These are phyloP conservation scores for Trachurus trachurus DNA, from an alignment of 2,797 vertebrate species.

Conservation along the genomic window DNA sequence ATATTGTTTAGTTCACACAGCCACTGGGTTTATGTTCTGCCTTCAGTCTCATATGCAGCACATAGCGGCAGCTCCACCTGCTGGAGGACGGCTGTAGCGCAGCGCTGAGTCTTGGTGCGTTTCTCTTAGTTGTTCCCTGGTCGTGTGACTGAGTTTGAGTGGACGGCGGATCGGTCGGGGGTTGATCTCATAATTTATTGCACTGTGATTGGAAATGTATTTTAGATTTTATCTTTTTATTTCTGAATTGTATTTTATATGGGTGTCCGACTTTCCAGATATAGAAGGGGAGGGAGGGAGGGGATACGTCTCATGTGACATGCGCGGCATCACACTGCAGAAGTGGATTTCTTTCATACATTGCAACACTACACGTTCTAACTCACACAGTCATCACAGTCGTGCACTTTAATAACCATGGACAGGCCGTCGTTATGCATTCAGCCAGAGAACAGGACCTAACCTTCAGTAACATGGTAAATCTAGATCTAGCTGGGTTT, in stretches of 20 bases:
- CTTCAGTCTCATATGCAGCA: background rate
- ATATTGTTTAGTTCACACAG: background rate
- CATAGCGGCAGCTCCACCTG: slow-evolving; percentile 23
- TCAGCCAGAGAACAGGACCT: slow-evolving; percentile 13
- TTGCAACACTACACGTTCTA: slow-evolving; percentile 34
- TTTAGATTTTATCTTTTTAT: slow-evolving; percentile 46
- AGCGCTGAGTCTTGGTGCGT: background rate
- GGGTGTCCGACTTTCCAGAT: slow-evolving; percentile 37
- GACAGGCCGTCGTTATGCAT: slow-evolving; percentile 38
- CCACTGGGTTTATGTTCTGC: slow-evolving; percentile 1
- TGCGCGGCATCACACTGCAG: slow-evolving; percentile 44
- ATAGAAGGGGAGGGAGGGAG: background rate
- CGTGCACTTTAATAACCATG: slow-evolving; percentile 69
- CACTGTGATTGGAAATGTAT: slow-evolving; percentile 74
- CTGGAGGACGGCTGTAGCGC: slow-evolving; percentile 32
- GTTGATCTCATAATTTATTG: slow-evolving; percentile 71
- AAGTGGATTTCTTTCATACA: slow-evolving; percentile 16
- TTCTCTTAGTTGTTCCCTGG: background rate
- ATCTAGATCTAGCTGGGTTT: slow-evolving; percentile 13
- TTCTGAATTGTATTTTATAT: slow-evolving; percentile 47
- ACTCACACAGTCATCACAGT: slow-evolving; percentile 28
- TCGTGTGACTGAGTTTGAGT: slow-evolving; percentile 8
- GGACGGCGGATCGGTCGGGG: slow-evolving; percentile 22
- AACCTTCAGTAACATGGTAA: slow-evolving; percentile 10
- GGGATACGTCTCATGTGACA: slow-evolving; percentile 17